Conservation (phyloP, 2,797 vertebrate species). For the Hybognathus amarus region DNA sequence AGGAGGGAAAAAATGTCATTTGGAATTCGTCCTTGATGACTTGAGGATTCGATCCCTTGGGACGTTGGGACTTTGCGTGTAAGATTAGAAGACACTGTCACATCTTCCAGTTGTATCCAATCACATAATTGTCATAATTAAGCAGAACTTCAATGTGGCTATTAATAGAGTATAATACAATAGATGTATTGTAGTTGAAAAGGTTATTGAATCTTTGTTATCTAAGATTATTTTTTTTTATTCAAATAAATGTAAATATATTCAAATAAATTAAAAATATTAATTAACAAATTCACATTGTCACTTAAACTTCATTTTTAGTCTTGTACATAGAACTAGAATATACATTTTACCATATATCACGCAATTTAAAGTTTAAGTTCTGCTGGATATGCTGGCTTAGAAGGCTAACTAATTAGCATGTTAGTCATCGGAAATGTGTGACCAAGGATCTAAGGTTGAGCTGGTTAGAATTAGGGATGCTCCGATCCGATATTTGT, state of each 20-base stretch:
- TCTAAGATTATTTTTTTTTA: not conserved
- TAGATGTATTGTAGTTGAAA: not conserved
- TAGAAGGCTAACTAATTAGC: not conserved
- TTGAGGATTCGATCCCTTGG: not conserved
- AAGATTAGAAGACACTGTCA: constrained; percentile 16
- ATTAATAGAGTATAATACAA: not conserved
- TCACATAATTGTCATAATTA: not conserved
- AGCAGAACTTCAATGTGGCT: not conserved
- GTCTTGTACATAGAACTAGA: not conserved
- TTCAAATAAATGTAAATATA: not conserved
- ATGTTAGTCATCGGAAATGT: not conserved
- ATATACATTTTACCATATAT: not conserved
- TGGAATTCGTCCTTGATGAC: constrained; percentile 20
- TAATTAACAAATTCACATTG: no score
- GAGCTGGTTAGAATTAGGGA: no score
- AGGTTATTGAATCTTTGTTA: not conserved
- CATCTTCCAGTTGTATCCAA: not conserved
- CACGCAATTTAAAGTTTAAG: not conserved
- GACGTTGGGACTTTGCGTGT: not conserved
- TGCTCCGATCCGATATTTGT: no score
- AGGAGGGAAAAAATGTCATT: not conserved
- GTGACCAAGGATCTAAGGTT: no score
- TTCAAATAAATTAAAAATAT: not conserved
- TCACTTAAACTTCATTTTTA: not conserved
- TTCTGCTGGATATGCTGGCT: not conserved